Percentiles rank a stretch among this genome's conserved stretches.
Evolutionary conservation across 2,113 vertebrate genomes (phyloP).

Genomic region (Oryzias melastigma): DNA sequence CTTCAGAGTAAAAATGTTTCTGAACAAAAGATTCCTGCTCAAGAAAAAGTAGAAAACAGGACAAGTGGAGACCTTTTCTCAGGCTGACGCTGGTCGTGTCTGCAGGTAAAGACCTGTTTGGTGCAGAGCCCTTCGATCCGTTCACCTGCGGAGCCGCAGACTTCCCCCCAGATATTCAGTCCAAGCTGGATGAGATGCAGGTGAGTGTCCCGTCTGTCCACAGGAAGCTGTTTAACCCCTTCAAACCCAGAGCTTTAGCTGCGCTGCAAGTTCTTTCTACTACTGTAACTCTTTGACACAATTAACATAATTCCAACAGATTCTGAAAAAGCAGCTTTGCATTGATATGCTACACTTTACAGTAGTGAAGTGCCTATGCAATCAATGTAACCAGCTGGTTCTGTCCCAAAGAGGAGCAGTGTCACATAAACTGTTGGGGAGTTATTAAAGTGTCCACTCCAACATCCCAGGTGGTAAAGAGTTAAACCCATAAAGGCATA

Average conservation of each 20-base stretch:
- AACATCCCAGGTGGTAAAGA: no score
- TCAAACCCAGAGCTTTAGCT: neutral
- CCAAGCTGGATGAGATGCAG: slow-evolving; percentile 99
- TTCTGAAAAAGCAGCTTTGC: no score
- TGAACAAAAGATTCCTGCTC: no score
- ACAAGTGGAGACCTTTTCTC: neutral
- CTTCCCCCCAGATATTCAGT: slow-evolving; percentile 96
- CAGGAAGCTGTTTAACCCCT: neutral
- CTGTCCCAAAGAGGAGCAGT: neutral
- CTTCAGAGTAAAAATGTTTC: neutral
- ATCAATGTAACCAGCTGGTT: no score
- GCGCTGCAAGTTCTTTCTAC: no score
- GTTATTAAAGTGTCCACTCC: no score
- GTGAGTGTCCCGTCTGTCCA: slow-evolving; percentile 74
- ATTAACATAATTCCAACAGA: no score
- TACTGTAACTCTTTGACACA: no score
- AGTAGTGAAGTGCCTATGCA: no score
- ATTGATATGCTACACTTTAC: no score
- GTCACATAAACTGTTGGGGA: neutral
- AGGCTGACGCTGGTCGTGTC: slow-evolving; percentile 1
- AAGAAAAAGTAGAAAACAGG: no score
- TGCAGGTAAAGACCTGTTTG: slow-evolving; percentile 94
- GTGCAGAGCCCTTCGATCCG: slow-evolving; percentile 96
- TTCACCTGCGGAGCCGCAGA: slow-evolving; percentile 94
- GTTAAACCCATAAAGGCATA: no score